Conservation (phyloP, 2,797 vertebrate species). For the Ctenochaetus hawaiiensis region DNA sequence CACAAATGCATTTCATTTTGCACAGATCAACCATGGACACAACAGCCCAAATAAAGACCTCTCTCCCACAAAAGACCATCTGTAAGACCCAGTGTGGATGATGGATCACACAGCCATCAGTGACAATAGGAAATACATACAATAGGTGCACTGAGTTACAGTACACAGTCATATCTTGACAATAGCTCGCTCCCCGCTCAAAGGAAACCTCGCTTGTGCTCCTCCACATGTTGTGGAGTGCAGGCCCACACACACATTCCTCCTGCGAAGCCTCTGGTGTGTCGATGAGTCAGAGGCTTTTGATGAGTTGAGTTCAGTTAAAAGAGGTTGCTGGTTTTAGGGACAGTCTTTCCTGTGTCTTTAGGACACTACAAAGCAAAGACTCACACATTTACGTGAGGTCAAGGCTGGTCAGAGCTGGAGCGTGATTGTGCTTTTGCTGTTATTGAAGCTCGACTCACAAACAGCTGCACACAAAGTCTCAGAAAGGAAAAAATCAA, state of each 20-base stretch:
- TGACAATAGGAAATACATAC: conserved; percentile 52
- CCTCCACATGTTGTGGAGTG: conserved; percentile 49
- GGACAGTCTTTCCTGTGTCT: conserved; percentile 41
- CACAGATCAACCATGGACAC: conserved; percentile 37
- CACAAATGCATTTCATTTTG: conserved; percentile 44
- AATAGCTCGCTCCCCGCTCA: conserved; percentile 32
- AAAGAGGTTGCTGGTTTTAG: conserved; percentile 44
- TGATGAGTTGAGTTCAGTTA: conserved; percentile 43
- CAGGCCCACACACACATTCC: conserved; percentile 39
- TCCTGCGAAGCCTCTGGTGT: conserved; percentile 53
- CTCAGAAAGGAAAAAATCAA: conserved; percentile 12
- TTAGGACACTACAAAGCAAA: conserved; percentile 26
- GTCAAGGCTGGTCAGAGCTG: conserved; percentile 24
- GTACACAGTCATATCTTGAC: conserved; percentile 35
- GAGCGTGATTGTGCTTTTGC: conserved; percentile 25
- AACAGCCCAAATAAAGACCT: conserved; percentile 63
- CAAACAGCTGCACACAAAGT: conserved; percentile 22
- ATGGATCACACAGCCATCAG: conserved; percentile 68
- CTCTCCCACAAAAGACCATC: conserved; percentile 62
- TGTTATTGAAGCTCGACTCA: conserved; percentile 14
- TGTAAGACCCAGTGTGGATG: conserved; percentile 56
- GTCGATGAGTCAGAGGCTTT: conserved; percentile 56
- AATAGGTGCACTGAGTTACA: conserved; percentile 35
- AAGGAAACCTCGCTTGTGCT: conserved; percentile 40
- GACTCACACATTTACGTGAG: conserved; percentile 11